phyloP scores from a whole-genome alignment of 2,113 vertebrate genomes.

The Ramphastos sulfuratus region DNA sequence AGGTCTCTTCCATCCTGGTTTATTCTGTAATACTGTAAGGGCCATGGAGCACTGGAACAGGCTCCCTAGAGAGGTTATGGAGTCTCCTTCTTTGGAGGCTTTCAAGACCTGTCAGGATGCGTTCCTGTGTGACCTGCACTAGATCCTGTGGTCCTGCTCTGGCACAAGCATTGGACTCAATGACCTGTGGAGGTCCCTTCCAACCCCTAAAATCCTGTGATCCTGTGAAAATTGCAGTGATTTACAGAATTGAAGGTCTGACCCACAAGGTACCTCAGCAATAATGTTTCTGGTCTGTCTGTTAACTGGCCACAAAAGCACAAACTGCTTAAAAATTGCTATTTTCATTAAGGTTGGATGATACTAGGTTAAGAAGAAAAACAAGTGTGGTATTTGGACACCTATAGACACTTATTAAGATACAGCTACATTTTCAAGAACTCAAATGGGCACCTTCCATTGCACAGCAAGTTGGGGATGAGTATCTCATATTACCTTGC shows the following conservation, averaged over 20 bases:
- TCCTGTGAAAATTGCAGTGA: neutral
- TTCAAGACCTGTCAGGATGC: too few relatives aligned
- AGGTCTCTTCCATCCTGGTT: too few relatives aligned
- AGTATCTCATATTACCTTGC: neutral
- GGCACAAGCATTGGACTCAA: too few relatives aligned
- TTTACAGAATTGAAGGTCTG: neutral
- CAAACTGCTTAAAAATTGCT: neutral
- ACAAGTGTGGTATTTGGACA: neutral
- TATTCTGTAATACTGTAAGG: too few relatives aligned
- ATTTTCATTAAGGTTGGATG: neutral
- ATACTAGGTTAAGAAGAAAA: neutral
- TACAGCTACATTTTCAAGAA: neutral
- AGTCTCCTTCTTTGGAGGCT: too few relatives aligned
- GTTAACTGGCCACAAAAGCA: neutral
- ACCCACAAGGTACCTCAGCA: neutral
- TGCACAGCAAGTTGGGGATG: neutral
- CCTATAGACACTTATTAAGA: neutral
- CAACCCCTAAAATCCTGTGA: too few relatives aligned
- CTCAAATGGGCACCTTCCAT: neutral
- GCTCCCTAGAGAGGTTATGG: too few relatives aligned
- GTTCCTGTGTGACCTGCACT: too few relatives aligned
- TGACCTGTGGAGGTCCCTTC: too few relatives aligned
- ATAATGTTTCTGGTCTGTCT: neutral
- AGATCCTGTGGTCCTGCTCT: too few relatives aligned
- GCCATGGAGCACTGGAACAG: too few relatives aligned